Evolutionary conservation across 2,113 vertebrate species (phyloP).

Genomic region (Marmota monax): DNA sequence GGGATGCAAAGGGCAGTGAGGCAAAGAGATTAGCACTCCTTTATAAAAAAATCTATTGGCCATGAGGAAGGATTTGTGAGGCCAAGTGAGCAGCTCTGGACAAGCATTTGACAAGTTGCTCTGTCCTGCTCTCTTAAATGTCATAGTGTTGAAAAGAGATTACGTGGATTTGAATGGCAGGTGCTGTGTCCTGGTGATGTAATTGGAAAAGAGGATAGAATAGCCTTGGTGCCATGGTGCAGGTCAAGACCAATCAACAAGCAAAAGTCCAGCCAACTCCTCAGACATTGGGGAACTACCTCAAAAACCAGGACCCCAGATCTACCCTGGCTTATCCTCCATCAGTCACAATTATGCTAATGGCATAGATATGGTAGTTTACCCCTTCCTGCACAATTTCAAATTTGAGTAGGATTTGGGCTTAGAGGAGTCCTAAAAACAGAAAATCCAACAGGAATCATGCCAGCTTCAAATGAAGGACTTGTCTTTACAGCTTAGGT

Average conservation of each 20-base stretch:
- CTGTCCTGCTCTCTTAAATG: constrained; percentile 55
- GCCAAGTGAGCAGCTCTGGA: constrained; percentile 5
- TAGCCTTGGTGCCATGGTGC: not conserved
- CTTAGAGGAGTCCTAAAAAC: not conserved
- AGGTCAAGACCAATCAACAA: not conserved
- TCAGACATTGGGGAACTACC: not conserved
- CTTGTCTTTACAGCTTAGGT: constrained; percentile 28
- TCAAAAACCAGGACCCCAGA: not conserved
- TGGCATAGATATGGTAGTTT: not conserved
- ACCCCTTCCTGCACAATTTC: not conserved
- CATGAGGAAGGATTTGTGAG: not conserved
- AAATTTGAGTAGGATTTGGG: not conserved
- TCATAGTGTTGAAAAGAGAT: constrained; percentile 53
- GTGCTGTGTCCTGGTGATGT: not conserved
- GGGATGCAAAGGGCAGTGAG: not conserved
- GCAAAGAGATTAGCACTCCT: constrained; percentile 24
- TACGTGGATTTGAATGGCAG: constrained; percentile 60
- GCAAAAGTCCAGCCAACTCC: not conserved
- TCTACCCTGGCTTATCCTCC: not conserved
- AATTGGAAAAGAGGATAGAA: constrained; percentile 3
- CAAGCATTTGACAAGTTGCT: constrained; percentile 42
- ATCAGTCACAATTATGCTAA: not conserved
- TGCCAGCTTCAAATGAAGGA: not conserved
- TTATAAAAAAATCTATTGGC: constrained; percentile 48
- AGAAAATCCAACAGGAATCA: not conserved